Evolutionary conservation across 2,797 vertebrate species (phyloP).

Genomic region (Malurus splendens): DNA sequence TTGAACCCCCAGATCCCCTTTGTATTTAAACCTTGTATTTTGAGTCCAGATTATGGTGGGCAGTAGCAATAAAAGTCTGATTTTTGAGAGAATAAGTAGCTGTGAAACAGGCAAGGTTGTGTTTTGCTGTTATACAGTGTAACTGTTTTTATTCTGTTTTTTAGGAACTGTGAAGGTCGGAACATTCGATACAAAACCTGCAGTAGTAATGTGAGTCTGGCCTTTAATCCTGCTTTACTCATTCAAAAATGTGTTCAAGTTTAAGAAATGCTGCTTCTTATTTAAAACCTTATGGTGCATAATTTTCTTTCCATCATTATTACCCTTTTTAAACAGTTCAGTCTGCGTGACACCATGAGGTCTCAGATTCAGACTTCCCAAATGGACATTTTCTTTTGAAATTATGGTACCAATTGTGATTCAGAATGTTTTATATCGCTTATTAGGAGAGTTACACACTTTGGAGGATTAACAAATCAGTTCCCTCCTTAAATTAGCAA

Average conservation of each 20-base stretch:
- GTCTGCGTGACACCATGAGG: slow-evolving; percentile 6
- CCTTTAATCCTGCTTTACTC: slow-evolving; percentile 31
- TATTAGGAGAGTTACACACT: slow-evolving; percentile 16
- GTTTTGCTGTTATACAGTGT: background rate
- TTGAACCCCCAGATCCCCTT: background rate
- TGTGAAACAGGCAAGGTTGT: background rate
- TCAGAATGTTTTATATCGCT: slow-evolving; percentile 6
- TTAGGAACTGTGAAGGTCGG: slow-evolving; percentile 88
- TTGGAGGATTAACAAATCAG: slow-evolving; percentile 16
- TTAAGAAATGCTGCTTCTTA: slow-evolving; percentile 3
- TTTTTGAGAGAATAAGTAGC: background rate
- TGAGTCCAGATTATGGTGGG: background rate
- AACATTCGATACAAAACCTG: slow-evolving; percentile 93
- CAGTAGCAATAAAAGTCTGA: background rate
- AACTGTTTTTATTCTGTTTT: slow-evolving; percentile 43
- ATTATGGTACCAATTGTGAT: background rate
- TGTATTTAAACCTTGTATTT: background rate
- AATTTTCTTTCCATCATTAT: slow-evolving; percentile 45
- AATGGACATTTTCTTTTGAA: slow-evolving; percentile 4
- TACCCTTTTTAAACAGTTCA: slow-evolving; percentile 9
- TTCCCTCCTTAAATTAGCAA: background rate
- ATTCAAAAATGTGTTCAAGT: slow-evolving; percentile 31
- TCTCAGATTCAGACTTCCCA: slow-evolving; percentile 40
- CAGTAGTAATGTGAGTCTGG: slow-evolving; percentile 83
- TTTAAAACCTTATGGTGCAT: background rate